Evolutionary conservation across 2,888 invertebrate species (phyloP).

Genomic region (Diarsia brunnea): DNA sequence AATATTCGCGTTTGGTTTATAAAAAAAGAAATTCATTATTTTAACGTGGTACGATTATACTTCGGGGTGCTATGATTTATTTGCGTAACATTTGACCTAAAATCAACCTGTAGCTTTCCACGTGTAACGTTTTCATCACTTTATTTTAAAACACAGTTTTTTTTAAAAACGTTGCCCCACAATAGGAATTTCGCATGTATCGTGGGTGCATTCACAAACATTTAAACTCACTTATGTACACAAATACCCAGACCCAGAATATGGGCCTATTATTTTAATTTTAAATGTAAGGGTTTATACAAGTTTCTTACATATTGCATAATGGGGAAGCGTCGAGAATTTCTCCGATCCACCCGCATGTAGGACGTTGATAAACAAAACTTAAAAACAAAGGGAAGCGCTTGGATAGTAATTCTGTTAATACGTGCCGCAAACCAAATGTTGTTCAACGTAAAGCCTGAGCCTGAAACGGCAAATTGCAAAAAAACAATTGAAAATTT

Average conservation of each 20-base stretch:
- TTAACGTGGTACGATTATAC: background rate
- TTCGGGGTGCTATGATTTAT: background rate
- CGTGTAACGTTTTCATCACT: background rate
- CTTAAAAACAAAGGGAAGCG: background rate
- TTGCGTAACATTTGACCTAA: background rate
- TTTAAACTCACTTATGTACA: too few species aligned
- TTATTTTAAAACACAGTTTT: background rate
- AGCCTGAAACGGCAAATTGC: background rate
- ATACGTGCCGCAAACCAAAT: background rate
- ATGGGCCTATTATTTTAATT: slow-evolving; percentile 1
- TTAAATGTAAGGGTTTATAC: background rate
- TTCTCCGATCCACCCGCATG: background rate
- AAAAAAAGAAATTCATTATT: background rate
- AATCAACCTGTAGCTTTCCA: background rate
- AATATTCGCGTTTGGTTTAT: background rate
- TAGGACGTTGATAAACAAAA: background rate
- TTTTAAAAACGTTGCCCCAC: too few species aligned
- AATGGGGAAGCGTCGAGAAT: background rate
- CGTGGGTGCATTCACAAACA: too few species aligned
- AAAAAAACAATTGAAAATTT: background rate
- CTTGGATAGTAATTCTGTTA: too few species aligned
- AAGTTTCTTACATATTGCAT: background rate
- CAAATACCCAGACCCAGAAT: background rate
- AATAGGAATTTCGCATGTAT: too few species aligned
- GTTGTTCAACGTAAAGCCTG: background rate